These are phyloP conservation scores for Lethrus apterus DNA, from an alignment of 1,140 invertebrate genomes.

Conservation along the genomic window DNA sequence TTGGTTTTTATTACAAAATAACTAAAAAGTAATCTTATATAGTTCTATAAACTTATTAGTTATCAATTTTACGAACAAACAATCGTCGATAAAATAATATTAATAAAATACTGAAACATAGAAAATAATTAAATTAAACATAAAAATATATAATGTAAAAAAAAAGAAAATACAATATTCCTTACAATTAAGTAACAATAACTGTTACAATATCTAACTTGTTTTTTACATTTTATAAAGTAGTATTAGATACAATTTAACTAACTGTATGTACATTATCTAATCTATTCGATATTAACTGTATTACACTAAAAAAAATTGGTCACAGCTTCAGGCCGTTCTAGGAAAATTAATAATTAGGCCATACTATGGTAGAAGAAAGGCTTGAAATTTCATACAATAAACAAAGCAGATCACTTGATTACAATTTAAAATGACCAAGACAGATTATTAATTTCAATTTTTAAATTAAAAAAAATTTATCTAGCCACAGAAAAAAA, in stretches of 20 bases:
- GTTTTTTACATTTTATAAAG: slow-evolving; percentile 8
- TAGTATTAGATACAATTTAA: slow-evolving; percentile 10
- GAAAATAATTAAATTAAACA: slow-evolving; percentile 6
- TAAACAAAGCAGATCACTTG: too few relatives aligned
- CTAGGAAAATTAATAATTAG: too few relatives aligned
- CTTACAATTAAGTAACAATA: slow-evolving; percentile 9
- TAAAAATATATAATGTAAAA: not conserved
- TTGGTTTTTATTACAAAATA: slow-evolving; percentile 14
- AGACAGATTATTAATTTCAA: too few relatives aligned
- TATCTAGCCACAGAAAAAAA: too few relatives aligned
- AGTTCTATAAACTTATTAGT: slow-evolving; percentile 7
- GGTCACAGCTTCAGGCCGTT: slow-evolving; percentile 1
- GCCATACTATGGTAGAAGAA: too few relatives aligned
- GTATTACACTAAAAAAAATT: slow-evolving; percentile 4
- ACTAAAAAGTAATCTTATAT: slow-evolving; percentile 12
- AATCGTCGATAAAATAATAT: slow-evolving; percentile 6
- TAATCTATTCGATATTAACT: not conserved
- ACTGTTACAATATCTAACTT: slow-evolving; percentile 7
- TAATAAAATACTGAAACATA: slow-evolving; percentile 8
- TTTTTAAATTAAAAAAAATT: too few relatives aligned
- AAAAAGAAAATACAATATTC: not conserved
- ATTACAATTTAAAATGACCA: too few relatives aligned
- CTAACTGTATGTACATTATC: slow-evolving; percentile 4
- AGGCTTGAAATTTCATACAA: too few relatives aligned
- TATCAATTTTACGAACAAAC: slow-evolving; percentile 5